Evolutionary conservation across 2,113 vertebrate species (phyloP), one percentile per base, ranked within the genome.

Genomic region (Mandrillus leucophaeus): DNA sequence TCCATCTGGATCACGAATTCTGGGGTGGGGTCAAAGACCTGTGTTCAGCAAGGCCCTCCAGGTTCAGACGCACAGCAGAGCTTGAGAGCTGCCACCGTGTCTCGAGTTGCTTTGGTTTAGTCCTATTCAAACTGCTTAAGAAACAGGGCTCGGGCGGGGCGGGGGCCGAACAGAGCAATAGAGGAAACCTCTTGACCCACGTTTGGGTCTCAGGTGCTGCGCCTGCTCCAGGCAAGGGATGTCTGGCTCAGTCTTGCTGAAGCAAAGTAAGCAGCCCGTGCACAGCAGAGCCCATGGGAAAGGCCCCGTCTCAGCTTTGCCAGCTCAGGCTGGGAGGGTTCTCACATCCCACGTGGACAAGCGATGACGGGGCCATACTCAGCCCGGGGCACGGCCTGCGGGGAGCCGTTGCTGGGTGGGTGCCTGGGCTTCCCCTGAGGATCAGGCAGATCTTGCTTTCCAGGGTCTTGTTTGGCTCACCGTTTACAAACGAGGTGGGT

Each of bases 131-230:
- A n/a, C 3, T 27, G 61, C 73, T 20, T 12, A 0, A 48, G 84
- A 50, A 70, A 8, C 16, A 17, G 3, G 61, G 38, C 30, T 61
- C 70, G 50, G 50, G 50, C 8, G 0, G 12, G n/a, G 5, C 16
- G 23, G 18, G 52, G 64, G 30, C 61, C 32, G 32, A 45, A 3
- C 5, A 13, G 32, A 4, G 43, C 17, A 10, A 6, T 0, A 3
- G 16, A 0, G 27, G 40, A 14, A 35, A 35, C 13, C 17, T 16
- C 23, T 2, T 2, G 7, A 17, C 50, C 61, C 22, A 22, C 0
- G 1, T 7, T 14, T 6, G 16, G 7, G n/a, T n/a, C 27, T 25
- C 89, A 12, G 1, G 3, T 1, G 17, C 23, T 8, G 6, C 6
- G 13, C 16, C 8, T 20, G 3, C 11, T 79, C 64, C 64, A 17